These are phyloP conservation scores for Vimba vimba DNA, from an alignment of 2,113 vertebrate species.

Conservation along the genomic window DNA sequence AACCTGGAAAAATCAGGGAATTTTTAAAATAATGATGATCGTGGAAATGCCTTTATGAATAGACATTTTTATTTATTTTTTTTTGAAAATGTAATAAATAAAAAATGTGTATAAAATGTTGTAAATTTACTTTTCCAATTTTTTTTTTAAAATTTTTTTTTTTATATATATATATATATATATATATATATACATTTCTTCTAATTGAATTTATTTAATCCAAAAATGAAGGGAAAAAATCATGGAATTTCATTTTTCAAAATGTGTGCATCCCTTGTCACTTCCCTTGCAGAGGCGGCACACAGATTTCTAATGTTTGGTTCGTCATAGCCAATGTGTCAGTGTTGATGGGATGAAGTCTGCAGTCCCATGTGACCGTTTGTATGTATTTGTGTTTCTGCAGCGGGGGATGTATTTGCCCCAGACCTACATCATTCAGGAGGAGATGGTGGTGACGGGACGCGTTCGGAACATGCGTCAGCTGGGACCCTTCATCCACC, in stretches of 20 bases:
- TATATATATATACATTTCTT: too few relatives aligned
- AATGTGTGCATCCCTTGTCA: background rate
- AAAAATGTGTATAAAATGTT: too few relatives aligned
- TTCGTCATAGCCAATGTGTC: background rate
- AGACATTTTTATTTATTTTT: too few relatives aligned
- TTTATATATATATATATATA: too few relatives aligned
- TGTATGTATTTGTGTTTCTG: constrained; percentile 41
- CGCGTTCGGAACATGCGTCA: constrained; percentile 85
- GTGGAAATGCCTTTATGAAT: background rate
- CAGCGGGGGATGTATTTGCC: constrained; percentile 93
- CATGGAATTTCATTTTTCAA: too few relatives aligned
- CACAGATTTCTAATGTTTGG: background rate
- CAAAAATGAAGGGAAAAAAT: too few relatives aligned
- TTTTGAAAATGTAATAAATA: too few relatives aligned
- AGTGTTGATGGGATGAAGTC: background rate
- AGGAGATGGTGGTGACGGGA: constrained; percentile 91
- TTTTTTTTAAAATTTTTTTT: too few relatives aligned
- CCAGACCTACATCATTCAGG: constrained; percentile 92
- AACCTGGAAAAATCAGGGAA: background rate
- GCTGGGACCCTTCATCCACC: constrained; percentile 90
- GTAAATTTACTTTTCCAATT: too few relatives aligned
- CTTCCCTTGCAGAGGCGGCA: background rate
- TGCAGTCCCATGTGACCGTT: background rate
- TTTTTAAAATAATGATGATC: too few relatives aligned
- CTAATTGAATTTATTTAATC: too few relatives aligned